Evolutionary conservation across 2,888 invertebrate species (phyloP).

Genomic region (Hyles lineata): DNA sequence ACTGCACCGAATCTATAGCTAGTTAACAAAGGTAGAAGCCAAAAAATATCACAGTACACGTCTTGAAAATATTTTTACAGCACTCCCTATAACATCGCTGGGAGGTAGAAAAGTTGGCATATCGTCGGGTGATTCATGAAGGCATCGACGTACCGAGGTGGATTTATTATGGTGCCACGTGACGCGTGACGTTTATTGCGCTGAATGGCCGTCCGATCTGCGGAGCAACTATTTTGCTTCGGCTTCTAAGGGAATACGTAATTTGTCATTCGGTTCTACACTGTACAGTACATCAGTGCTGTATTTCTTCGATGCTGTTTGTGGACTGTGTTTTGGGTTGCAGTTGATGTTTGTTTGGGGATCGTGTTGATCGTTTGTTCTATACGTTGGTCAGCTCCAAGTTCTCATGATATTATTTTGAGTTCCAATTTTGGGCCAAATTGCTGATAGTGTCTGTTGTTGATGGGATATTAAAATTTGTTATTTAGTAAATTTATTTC

Average conservation of each 20-base stretch:
- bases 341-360: neutral
- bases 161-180: conserved; percentile 73
- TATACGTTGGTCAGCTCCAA: too few species aligned
- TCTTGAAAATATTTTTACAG: neutral
- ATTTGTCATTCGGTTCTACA: conserved; percentile 47
- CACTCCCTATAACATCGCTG: conserved; percentile 1
- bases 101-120: conserved; percentile 55
- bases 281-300: neutral
- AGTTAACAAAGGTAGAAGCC: neutral
- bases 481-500: too few species aligned
- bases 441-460: too few species aligned
- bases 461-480: too few species aligned
- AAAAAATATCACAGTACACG: neutral
- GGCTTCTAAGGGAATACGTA: conserved; percentile 48
- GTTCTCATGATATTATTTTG: too few species aligned
- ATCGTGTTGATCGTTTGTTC: neutral
- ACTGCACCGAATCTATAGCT: neutral
- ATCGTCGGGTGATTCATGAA: conserved; percentile 71
- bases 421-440: too few species aligned
- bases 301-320: neutral
- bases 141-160: conserved; percentile 56
- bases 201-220: conserved; percentile 58
- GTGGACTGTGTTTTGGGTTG: neutral
- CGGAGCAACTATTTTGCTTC: conserved; percentile 53
- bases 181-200: conserved; percentile 74